These are phyloP conservation scores for Trichogramma pretiosum DNA, from an alignment of 1,140 invertebrate genomes.

Conservation along the genomic window DNA sequence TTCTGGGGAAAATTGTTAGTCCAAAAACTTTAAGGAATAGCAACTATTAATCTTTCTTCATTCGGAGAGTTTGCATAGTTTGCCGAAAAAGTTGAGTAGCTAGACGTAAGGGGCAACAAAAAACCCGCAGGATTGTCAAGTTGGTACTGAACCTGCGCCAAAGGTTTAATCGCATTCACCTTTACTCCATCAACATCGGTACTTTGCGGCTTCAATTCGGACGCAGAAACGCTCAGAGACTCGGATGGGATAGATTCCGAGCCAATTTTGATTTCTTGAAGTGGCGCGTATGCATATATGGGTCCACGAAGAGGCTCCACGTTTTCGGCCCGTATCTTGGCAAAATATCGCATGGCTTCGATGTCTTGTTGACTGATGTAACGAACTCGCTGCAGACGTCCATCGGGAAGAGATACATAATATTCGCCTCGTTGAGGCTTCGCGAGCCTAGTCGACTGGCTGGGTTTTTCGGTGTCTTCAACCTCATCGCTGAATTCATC, in stretches of 20 bases:
- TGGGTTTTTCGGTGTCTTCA: constrained; percentile 28
- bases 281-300: constrained; percentile 46
- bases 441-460: constrained; percentile 32
- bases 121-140: constrained; percentile 26
- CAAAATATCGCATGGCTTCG: constrained; percentile 48
- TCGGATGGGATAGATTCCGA: constrained; percentile 11
- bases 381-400: constrained; percentile 44
- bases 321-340: constrained; percentile 46
- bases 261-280: constrained; percentile 32
- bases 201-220: constrained; percentile 11
- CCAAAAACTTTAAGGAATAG: too few species aligned
- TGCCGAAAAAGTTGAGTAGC: constrained; percentile 29
- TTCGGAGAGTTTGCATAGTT: constrained; percentile 26
- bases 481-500: constrained; percentile 38
- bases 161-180: constrained; percentile 29
- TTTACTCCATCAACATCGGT: constrained; percentile 9
- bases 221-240: not conserved
- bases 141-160: constrained; percentile 34
- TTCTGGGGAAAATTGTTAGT: too few species aligned
- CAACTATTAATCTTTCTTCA: constrained; percentile 34
- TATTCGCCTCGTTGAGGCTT: constrained; percentile 41
- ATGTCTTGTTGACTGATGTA: constrained; percentile 44
- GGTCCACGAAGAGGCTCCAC: constrained; percentile 47
- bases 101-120: constrained; percentile 28
- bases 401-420: constrained; percentile 47